phyloP scores from a whole-genome alignment of 2,113 vertebrate genomes.

The Campylomormyrus tamandua region DNA sequence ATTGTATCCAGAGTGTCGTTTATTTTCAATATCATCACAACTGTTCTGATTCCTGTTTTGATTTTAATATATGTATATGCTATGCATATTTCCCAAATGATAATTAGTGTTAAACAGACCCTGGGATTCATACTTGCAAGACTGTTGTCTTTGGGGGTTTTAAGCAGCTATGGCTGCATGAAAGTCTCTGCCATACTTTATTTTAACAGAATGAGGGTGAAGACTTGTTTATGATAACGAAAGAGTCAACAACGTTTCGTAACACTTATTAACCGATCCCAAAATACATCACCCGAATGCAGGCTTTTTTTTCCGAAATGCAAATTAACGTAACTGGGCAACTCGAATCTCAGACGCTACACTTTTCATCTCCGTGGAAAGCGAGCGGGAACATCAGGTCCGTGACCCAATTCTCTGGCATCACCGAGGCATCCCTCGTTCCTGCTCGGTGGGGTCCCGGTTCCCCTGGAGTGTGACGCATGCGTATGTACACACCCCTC shows the following conservation, averaged over 20 bases:
- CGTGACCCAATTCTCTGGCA: neutral
- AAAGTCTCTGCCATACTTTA: neutral
- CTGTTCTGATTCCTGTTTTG: neutral
- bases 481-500: neutral
- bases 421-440: neutral
- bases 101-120: neutral
- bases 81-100: neutral
- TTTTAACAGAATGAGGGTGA: slow-evolving; percentile 7
- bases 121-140: neutral
- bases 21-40: neutral
- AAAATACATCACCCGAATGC: neutral
- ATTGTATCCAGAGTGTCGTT: neutral
- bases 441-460: neutral
- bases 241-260: neutral
- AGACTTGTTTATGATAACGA: neutral
- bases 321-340: neutral
- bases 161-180: neutral
- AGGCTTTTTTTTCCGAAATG: neutral
- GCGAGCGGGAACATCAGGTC: neutral
- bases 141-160: neutral
- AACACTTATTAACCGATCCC: neutral
- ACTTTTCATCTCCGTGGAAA: neutral
- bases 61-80: neutral
- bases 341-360: neutral
- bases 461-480: neutral